Conservation (phyloP, 2,113 vertebrate genomes). For the Polyodon spathula region DNA sequence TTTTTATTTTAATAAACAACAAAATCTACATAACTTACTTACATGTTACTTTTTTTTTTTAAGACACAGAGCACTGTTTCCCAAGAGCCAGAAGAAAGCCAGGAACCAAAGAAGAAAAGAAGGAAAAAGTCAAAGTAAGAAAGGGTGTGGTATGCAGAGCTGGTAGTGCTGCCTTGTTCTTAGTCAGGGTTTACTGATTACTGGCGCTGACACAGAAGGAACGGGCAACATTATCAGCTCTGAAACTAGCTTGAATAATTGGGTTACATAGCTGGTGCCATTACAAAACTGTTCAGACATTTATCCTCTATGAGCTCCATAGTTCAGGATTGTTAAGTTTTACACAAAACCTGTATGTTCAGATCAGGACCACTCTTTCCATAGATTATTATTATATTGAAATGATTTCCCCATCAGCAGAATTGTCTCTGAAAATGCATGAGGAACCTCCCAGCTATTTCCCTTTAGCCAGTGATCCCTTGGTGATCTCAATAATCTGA, state of each 20-base stretch:
- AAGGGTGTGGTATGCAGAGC: too few species aligned
- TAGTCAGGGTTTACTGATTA: too few species aligned
- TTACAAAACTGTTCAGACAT: too few species aligned
- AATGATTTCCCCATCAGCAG: background rate
- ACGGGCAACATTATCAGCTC: too few species aligned
- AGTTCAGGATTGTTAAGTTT: too few species aligned
- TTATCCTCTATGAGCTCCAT: too few species aligned
- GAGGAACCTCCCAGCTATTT: conserved; percentile 27
- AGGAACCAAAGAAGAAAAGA: conserved; percentile 77
- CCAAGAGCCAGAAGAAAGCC: conserved; percentile 49
- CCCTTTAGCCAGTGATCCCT: conserved; percentile 70
- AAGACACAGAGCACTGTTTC: conserved; percentile 48
- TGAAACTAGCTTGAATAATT: too few species aligned
- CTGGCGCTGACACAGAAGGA: too few species aligned
- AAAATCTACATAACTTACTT: background rate
- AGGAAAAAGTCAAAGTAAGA: conserved; percentile 52
- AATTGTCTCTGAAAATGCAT: background rate
- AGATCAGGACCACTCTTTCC: background rate
- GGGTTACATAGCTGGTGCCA: too few species aligned
- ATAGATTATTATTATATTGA: background rate
- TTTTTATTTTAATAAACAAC: too few species aligned
- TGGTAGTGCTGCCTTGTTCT: too few species aligned
- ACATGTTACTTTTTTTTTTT: background rate
- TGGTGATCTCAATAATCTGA: conserved; percentile 78
- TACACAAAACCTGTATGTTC: too few species aligned